These are phyloP conservation scores for Nephrotoma appendiculata DNA, from an alignment of 2,888 invertebrate species.

Conservation along the genomic window DNA sequence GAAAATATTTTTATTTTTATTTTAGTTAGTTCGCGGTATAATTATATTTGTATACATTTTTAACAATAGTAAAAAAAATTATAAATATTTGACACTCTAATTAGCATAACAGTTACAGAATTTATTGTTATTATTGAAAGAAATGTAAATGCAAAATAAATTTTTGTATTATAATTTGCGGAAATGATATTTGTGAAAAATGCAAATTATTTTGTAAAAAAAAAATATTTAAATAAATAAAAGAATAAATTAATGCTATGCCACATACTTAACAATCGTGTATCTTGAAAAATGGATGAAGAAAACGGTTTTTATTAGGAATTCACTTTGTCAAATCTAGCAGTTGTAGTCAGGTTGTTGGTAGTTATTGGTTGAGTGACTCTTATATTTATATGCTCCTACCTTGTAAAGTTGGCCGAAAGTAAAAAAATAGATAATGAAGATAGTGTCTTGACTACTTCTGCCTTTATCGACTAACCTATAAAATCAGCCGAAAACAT, in stretches of 20 bases:
- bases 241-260: not conserved
- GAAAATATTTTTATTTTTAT: not conserved
- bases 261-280: not conserved
- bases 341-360: too few species aligned
- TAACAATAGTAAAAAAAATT: not conserved
- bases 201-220: not conserved
- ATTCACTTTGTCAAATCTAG: too few species aligned
- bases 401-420: too few species aligned
- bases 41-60: not conserved
- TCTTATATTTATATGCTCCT: too few species aligned
- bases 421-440: too few species aligned
- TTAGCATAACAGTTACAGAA: not conserved
- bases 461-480: too few species aligned
- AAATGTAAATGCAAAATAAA: not conserved
- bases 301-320: not conserved
- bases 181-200: not conserved
- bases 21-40: not conserved
- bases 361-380: too few species aligned
- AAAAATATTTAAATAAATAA: not conserved
- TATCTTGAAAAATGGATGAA: not conserved
- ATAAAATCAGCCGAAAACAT: too few species aligned
- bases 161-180: not conserved
- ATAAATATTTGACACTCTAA: not conserved
- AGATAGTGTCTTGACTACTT: too few species aligned
- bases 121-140: not conserved